phyloP scores from a whole-genome alignment of 92 coral and sea anemone genomes.

The Parazoanthus swiftii region DNA sequence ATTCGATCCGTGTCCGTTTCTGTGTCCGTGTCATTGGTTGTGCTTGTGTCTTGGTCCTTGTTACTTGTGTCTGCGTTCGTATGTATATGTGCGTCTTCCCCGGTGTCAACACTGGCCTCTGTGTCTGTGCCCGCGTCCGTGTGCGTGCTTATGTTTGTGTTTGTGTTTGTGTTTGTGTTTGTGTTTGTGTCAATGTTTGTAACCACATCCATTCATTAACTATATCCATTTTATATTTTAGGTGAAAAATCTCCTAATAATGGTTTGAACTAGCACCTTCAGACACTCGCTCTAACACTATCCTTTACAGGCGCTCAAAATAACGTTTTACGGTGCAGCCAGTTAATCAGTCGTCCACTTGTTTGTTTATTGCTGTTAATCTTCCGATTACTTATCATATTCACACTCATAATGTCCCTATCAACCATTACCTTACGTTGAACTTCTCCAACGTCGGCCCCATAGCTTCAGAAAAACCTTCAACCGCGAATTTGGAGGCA shows the following conservation, averaged over 20 bases:
- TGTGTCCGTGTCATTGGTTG: no score
- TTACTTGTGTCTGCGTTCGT: neutral
- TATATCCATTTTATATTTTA: no score
- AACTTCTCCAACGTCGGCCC: conserved; percentile 75
- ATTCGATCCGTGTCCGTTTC: no score
- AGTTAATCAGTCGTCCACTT: neutral
- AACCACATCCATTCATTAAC: neutral
- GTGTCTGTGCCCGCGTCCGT: no score
- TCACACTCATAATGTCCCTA: neutral
- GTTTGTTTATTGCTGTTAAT: neutral
- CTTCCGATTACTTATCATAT: neutral
- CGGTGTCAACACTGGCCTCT: neutral
- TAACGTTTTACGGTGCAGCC: neutral
- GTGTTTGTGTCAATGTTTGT: neutral
- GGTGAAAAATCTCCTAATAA: neutral
- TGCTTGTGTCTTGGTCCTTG: no score
- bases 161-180: no score
- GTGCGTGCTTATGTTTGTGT: no score
- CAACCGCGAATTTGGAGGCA: conserved; percentile 87
- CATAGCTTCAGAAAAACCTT: conserved; percentile 83
- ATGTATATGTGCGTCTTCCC: neutral
- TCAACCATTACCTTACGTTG: conserved; percentile 59
- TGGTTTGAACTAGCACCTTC: neutral
- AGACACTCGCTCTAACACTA: neutral
- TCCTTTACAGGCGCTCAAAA: neutral